A percentile compares a stretch with the other conserved stretches of the same genome.
Conservation (phyloP, 2,113 vertebrate genomes). For the Nerophis ophidion region DNA sequence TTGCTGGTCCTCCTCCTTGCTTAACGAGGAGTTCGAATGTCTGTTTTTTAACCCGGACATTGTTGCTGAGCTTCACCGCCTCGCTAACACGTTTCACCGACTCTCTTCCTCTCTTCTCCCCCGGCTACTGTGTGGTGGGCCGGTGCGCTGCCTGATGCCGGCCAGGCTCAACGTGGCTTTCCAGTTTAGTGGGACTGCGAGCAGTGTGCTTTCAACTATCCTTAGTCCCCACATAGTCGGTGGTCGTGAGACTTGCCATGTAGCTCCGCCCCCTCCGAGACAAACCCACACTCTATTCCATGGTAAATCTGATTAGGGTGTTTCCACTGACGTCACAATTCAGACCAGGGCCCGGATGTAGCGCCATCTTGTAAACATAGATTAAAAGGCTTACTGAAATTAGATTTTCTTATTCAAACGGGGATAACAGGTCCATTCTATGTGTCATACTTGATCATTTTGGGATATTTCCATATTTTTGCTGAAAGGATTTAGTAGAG, state of each 20-base stretch:
- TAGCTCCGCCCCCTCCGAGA: slow-evolving; percentile 12
- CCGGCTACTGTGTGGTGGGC: background rate
- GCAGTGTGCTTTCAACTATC: slow-evolving; percentile 11
- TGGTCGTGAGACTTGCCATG: background rate
- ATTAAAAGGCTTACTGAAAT: no score
- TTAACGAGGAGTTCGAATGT: slow-evolving; percentile 52
- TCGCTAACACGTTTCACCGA: background rate
- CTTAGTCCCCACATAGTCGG: background rate
- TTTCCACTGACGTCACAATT: no score
- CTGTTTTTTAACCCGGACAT: slow-evolving; percentile 72
- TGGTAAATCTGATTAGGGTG: no score
- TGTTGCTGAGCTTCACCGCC: background rate
- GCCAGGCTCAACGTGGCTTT: slow-evolving; percentile 29
- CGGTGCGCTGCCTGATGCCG: slow-evolving; percentile 10
- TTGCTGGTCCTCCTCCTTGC: slow-evolving; percentile 70
- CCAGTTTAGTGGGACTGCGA: slow-evolving; percentile 1
- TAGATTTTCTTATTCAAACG: no score
- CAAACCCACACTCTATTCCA: slow-evolving; percentile 11
- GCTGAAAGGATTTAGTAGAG: no score
- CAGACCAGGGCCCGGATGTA: no score
- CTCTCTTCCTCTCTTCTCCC: background rate
- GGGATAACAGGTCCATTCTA: no score
- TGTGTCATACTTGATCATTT: no score
- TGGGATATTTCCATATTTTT: no score
- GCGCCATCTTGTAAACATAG: no score